phyloP scores from a whole-genome alignment of 53 echinoderm and acorn worm genomes.

The Apostichopus leukothele region DNA sequence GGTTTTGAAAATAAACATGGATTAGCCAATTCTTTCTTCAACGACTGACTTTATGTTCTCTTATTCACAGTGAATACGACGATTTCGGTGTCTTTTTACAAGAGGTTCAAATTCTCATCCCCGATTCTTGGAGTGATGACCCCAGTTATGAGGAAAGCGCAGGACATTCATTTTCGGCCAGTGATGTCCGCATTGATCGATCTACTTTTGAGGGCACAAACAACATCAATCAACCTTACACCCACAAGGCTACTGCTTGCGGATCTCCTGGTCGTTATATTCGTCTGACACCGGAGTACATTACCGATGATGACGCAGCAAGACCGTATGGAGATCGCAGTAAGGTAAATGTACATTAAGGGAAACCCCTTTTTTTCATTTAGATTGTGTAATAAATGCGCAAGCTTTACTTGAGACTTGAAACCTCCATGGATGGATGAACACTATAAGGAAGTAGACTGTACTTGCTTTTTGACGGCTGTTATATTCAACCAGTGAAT shows the following conservation, averaged over 20 bases:
- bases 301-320: slow-evolving; percentile 47
- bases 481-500: too few relatives aligned
- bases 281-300: slow-evolving; percentile 66
- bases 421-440: too few relatives aligned
- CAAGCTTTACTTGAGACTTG: too few relatives aligned
- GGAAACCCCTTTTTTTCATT: too few relatives aligned
- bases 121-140: slow-evolving; percentile 59
- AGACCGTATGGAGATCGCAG: slow-evolving; percentile 52
- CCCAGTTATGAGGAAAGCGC: slow-evolving; percentile 23
- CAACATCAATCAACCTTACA: slow-evolving; percentile 55
- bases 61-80: slow-evolving; percentile 26
- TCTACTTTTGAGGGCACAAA: slow-evolving; percentile 17
- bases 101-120: slow-evolving; percentile 69
- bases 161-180: slow-evolving; percentile 64
- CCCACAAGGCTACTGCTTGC: slow-evolving; percentile 64
- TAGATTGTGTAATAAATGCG: too few relatives aligned
- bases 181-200: slow-evolving; percentile 66
- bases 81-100: slow-evolving; percentile 58
- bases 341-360: slow-evolving; percentile 37
- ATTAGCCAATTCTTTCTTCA: too few relatives aligned
- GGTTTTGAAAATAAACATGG: too few relatives aligned
- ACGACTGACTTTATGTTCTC: too few relatives aligned
- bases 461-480: too few relatives aligned
- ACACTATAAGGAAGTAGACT: too few relatives aligned
- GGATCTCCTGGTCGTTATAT: slow-evolving; percentile 63